Evolutionary conservation across 2,113 vertebrate species (phyloP), one percentile per base, ranked within the genome.

Genomic region (Sigmodon hispidus): DNA sequence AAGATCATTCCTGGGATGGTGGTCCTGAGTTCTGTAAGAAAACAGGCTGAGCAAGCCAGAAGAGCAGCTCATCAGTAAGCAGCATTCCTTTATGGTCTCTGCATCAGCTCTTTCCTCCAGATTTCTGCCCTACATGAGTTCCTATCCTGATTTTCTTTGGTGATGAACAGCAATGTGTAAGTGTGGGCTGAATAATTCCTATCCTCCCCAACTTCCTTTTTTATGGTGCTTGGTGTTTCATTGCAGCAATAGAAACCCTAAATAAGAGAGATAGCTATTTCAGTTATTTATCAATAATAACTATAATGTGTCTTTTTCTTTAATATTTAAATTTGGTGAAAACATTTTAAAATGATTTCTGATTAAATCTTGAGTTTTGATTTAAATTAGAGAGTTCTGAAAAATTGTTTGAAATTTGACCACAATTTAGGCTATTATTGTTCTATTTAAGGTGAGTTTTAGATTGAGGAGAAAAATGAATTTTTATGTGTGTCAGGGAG

Each of bases 371-470:
- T 52, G 1, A n/a, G n/a, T 87, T 87, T 7, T 70, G 15, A 43
- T 70, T 69, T 70, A 50, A 89, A 85, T 59, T 80, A 94, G 65
- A 61, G 15, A 76, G 43, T 91, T 75, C 1, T 87, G 81, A 84
- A 55, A 50, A 67, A 48, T 50, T 90, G 45, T 90, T 95, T 94
- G 24, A 13, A 61, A 81, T 88, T 70, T 65, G 73, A 88, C 57
- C 52, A 40, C 55, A 93, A 86, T 81, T 48, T 40, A 72, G 40
- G 29, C 73, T 76, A 73, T 65, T 77, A 26, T 43, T 8, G 4
- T 77, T 93, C n/a, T 79, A 67, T 95, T 90, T 88, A 17, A 63
- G 70, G 57, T 63, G 61, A 94, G 63, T 24, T 87, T 31, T 57
- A 65, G 50, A 3, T 57, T 79, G 86, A 50, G 31, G 94, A 88